phyloP scores from a whole-genome alignment of 2,113 vertebrate species.

The Dendropsophus ebraccatus region DNA sequence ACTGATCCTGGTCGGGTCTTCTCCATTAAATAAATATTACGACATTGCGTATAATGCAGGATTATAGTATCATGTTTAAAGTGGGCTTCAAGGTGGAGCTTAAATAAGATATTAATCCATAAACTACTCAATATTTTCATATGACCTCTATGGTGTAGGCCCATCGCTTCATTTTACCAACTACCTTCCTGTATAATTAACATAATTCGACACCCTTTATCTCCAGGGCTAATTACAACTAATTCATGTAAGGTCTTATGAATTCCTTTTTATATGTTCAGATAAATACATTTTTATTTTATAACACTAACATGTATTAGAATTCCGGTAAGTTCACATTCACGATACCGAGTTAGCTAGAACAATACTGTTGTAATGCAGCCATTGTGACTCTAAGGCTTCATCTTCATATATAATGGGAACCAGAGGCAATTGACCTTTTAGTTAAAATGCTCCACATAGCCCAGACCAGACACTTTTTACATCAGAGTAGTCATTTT shows the following conservation, averaged over 20 bases:
- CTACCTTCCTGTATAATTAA: neutral
- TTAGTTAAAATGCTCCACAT: constrained; percentile 6
- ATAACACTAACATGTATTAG: constrained; percentile 1
- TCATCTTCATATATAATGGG: constrained; percentile 24
- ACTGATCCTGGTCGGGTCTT: too few relatives aligned
- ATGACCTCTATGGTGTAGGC: neutral
- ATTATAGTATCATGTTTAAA: too few relatives aligned
- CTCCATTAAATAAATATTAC: too few relatives aligned
- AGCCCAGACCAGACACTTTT: constrained; percentile 8
- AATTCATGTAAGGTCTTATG: neutral
- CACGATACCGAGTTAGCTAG: neutral
- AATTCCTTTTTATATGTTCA: neutral
- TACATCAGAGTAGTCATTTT: constrained; percentile 39
- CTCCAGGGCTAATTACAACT: neutral
- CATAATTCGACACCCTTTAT: neutral
- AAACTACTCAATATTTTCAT: neutral
- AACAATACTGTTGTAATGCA: neutral
- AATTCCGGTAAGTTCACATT: constrained; percentile 12
- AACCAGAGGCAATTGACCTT: constrained; percentile 46
- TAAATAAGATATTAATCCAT: too few relatives aligned
- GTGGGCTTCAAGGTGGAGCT: too few relatives aligned
- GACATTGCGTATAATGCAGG: too few relatives aligned
- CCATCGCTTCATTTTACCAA: neutral
- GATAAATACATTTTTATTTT: constrained; percentile 9
- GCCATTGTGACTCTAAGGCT: constrained; percentile 14